Conservation (phyloP, 2,888 invertebrate genomes). For the Gymnoscelis rufifasciata region DNA sequence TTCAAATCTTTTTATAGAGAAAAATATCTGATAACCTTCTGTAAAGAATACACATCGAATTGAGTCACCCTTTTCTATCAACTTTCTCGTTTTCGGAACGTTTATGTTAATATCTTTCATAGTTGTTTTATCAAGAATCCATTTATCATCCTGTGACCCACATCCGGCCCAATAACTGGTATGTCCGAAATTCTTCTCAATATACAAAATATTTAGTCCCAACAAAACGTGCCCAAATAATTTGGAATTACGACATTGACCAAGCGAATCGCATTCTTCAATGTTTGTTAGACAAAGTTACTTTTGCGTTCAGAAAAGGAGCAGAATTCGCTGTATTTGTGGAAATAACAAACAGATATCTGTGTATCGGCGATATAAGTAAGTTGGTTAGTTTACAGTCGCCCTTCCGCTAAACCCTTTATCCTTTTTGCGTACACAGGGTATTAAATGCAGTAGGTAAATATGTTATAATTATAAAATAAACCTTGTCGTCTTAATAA, state of each 20-base stretch:
- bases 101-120: too few relatives aligned
- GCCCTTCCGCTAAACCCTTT: conserved; percentile 35
- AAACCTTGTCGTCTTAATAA: too few relatives aligned
- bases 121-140: too few relatives aligned
- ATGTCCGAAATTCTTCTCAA: not conserved
- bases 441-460: conserved; percentile 10
- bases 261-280: conserved; percentile 38
- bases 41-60: too few relatives aligned
- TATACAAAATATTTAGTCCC: conserved; percentile 32
- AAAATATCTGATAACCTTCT: too few relatives aligned
- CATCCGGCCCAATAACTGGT: too few relatives aligned
- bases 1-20: too few relatives aligned
- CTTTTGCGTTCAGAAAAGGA: conserved; percentile 27
- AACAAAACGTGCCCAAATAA: conserved; percentile 35
- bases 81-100: too few relatives aligned
- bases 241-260: conserved; percentile 38
- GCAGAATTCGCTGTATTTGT: conserved; percentile 20
- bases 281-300: conserved; percentile 36
- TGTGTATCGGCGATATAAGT: conserved; percentile 27
- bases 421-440: conserved; percentile 25
- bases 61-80: too few relatives aligned
- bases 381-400: conserved; percentile 36
- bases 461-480: too few relatives aligned
- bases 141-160: too few relatives aligned
- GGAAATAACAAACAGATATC: conserved; percentile 18